Evolutionary conservation across 2,888 invertebrate genomes (phyloP), one percentile per base, ranked within the genome.

Genomic region (Hydraecia micacea): DNA sequence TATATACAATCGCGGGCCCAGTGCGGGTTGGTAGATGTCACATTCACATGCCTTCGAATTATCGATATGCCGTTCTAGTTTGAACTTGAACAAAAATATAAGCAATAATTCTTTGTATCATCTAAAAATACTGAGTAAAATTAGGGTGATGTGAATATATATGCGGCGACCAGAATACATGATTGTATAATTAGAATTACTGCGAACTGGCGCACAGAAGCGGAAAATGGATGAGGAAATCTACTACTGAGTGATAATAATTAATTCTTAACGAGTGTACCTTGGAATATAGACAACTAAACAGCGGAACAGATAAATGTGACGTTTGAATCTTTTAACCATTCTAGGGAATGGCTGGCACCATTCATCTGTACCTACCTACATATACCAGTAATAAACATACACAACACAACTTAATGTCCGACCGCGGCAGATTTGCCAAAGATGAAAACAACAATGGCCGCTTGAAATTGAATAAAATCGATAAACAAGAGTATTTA

Each of bases 141-240:
- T 21, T 32, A 36, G 9, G 28, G 15, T 39, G 36, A n/a, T n/a
- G n/a, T n/a, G n/a, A n/a, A n/a, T 52, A 1, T 46, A 46, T 58
- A 63, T 49, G 32, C 21, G n/a, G 5, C 62, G 15, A 39, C 42
- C 42, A 39, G 36, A 79, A 77, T 72, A 76, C 18, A 49, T 15
- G 7, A 32, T 28, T 74, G 25, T 72, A 72, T 58, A 71, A 71
- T 74, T 74, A 81, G 81, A 85, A 72, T 75, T 85, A 81, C 69
- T 36, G 25, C 42, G 84, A 85, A 84, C 39, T 74, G 46, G 36
- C 73, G 39, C 49, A 21, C n/a, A n/a, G 66, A 73, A 67, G 79
- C 75, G 85, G 85, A 62, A 85, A 85, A 85, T 75, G 13, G 71
- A 73, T 73, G 77, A 84, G 77, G 84, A 84, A 85, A 82, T 75